Base-by-base conservation (phyloP, 2,888 invertebrate species). In the Himalopsyche kuldschensis region DNA sequence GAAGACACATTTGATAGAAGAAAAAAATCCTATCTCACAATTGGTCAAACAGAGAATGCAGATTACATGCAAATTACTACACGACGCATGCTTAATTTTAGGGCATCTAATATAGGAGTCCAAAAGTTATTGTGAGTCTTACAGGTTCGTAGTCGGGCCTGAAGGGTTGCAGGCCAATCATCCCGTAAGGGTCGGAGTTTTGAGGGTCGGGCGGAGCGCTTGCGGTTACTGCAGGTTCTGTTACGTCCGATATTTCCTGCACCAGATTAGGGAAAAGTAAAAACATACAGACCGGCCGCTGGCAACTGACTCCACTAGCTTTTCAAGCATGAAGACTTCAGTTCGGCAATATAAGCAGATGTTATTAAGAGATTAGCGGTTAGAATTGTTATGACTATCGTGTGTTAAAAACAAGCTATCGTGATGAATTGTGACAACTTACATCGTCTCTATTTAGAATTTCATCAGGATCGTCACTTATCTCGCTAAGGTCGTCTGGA, bases 401-500 rank as follows among this genome's bases (percentile, higher is more conserved):
- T 41, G 15, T 41, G 41, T 41, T 41, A 41, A 41, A 41, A 15
- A 41, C 41, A 41, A 41, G 15, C 41, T 41, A 15, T 46, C 32
- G 76, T 69, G 41, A 46, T 78, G 35, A 46, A 31, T 15, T 32
- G 69, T 78, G 78, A 75, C 32, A n/a, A 85, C 90, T 90, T 88
- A 92, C 93, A 89, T 96, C 96, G 88, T 95, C 95, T 90, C 95
- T 94, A 86, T 96, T 95, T 4, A 97, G 92, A 88, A 97, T 96
- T 88, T 97, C 97, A 89, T 97, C 97, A 81, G 96, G 96, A 89
- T 97, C 97, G 87, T 97, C 97, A 88, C 97, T 97, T 85, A 97
- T 96, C 90, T 97, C 97, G 89, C 97, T 97, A 17, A 97, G 93
- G 89, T 96, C 95, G 88, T 95, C 93, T 87, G 94, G 91, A 88